Percentiles rank a stretch among this genome's conserved stretches.
phyloP scores from a whole-genome alignment of 2,888 invertebrate species.

The Orchestes rusci region DNA sequence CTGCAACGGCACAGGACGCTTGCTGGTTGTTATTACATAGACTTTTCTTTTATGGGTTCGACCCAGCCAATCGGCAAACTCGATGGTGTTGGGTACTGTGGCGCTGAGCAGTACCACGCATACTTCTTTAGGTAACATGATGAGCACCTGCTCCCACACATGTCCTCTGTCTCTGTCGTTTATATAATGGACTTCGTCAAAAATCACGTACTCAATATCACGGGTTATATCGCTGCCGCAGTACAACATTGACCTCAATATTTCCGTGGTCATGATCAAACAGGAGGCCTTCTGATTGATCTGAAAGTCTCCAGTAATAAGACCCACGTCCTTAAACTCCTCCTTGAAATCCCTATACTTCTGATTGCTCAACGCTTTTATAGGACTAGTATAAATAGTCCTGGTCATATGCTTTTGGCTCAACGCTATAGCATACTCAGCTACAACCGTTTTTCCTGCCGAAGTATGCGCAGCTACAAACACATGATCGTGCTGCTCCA shows the following conservation, averaged over 20 bases:
- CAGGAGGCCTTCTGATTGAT: conserved; percentile 90
- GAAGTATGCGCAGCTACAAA: conserved; percentile 99
- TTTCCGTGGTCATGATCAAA: conserved; percentile 99
- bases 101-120: conserved; percentile 96
- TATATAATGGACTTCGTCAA: conserved; percentile 97
- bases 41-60: conserved; percentile 53
- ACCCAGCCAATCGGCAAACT: conserved; percentile 93
- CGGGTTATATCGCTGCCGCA: conserved; percentile 90
- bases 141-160: conserved; percentile 97
- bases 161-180: conserved; percentile 88
- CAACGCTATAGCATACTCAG: conserved; percentile 97
- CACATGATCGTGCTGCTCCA: conserved; percentile 91
- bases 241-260: conserved; percentile 93
- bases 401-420: conserved; percentile 88
- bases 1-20: conserved; percentile 91
- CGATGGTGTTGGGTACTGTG: conserved; percentile 94
- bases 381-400: conserved; percentile 96
- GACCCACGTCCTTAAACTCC: conserved; percentile 86
- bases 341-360: conserved; percentile 91
- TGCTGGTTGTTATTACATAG: conserved; percentile 88
- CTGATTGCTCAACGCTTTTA: conserved; percentile 97
- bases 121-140: conserved; percentile 89
- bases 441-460: conserved; percentile 97
- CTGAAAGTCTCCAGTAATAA: conserved; percentile 93
- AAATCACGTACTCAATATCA: conserved; percentile 97